phyloP scores from a whole-genome alignment of 2,113 vertebrate genomes.

The Melanocharis versteri region DNA sequence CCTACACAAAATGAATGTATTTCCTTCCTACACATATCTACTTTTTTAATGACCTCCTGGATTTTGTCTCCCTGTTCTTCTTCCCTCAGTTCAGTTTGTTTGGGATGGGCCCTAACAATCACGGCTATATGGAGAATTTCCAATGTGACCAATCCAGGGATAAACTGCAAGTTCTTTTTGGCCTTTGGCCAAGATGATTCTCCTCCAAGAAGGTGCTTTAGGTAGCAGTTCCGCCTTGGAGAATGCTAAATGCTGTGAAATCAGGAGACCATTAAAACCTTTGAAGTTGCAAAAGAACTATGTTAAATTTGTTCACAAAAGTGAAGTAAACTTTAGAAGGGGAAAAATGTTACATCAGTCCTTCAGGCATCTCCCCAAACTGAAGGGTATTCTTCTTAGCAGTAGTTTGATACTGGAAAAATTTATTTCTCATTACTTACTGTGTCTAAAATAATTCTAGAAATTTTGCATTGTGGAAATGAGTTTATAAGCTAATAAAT shows the following conservation, averaged over 20 bases:
- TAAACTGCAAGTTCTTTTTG: not conserved
- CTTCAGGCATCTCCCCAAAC: not conserved
- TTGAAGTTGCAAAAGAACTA: not conserved
- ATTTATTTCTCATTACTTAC: not conserved
- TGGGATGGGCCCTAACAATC: not conserved
- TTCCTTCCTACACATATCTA: not conserved
- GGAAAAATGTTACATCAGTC: not conserved
- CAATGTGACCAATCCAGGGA: not conserved
- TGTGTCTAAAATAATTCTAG: not conserved
- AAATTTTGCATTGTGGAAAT: not conserved
- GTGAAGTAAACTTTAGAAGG: not conserved
- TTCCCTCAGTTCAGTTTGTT: not conserved
- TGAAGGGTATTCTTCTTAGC: not conserved
- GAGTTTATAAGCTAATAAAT: not conserved
- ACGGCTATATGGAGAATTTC: not conserved
- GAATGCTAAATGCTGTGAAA: not conserved
- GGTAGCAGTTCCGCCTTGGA: not conserved
- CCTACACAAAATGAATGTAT: not conserved
- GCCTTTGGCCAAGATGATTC: not conserved
- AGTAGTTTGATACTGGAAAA: not conserved
- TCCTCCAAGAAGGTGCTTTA: not conserved
- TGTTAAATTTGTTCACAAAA: not conserved
- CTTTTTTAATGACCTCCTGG: not conserved
- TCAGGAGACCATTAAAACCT: not conserved
- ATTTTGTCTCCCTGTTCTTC: not conserved